Evolutionary conservation across 92 coral and sea anemone genomes (phyloP).

Genomic region (Porites cylindrica): DNA sequence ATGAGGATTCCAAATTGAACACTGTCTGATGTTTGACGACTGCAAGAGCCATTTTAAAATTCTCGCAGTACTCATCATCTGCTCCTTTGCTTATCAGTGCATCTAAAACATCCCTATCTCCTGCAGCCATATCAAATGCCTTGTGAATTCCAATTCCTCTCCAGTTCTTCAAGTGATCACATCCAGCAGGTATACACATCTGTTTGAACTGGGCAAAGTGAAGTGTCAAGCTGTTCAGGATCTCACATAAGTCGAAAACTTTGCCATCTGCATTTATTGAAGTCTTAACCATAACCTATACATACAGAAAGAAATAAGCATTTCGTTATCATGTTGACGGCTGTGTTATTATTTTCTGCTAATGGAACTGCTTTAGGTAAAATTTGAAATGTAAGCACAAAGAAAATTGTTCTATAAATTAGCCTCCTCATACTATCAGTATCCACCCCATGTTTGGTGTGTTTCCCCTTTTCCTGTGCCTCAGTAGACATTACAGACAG

Average conservation of each 20-base stretch:
- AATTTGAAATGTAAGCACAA: too few relatives aligned
- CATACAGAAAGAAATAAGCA: too few relatives aligned
- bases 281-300: conserved; percentile 19
- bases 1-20: conserved; percentile 24
- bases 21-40: conserved; percentile 66
- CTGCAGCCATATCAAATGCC: conserved; percentile 17
- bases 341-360: too few relatives aligned
- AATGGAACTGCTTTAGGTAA: too few relatives aligned
- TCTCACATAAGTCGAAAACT: background rate
- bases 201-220: background rate
- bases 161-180: background rate
- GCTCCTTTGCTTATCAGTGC: conserved; percentile 24
- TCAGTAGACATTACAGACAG: too few relatives aligned
- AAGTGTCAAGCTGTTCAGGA: conserved; percentile 1
- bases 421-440: too few relatives aligned
- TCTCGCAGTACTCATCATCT: conserved; percentile 24
- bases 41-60: conserved; percentile 46
- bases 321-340: too few relatives aligned
- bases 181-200: conserved; percentile 8
- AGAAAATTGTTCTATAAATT: too few relatives aligned
- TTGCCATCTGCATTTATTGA: conserved; percentile 11
- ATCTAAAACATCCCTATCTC: conserved; percentile 46
- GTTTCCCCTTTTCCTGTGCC: too few relatives aligned
- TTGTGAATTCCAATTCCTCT: too few relatives aligned
- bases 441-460: too few relatives aligned